Conservation (phyloP, 2,888 invertebrate species). For the Panzeria rudis region DNA sequence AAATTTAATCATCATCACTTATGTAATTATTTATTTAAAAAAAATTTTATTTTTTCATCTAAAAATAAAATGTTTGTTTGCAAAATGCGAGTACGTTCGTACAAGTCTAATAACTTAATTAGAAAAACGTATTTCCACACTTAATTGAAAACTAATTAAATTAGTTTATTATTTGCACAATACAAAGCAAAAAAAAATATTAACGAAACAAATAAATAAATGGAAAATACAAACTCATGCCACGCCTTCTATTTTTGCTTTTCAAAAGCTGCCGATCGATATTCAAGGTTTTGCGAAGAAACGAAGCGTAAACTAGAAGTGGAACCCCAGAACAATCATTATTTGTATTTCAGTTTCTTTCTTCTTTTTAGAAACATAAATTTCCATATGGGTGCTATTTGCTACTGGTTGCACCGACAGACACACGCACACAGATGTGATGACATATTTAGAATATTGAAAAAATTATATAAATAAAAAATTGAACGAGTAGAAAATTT, state of each 20-base stretch:
- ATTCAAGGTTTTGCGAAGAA: constrained; percentile 68
- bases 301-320: constrained; percentile 63
- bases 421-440: constrained; percentile 8
- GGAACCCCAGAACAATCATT: constrained; percentile 17
- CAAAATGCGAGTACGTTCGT: constrained; percentile 8
- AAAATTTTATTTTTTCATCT: constrained; percentile 6
- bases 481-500: not conserved
- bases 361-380: constrained; percentile 23
- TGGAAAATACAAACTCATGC: constrained; percentile 31
- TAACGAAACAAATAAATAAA: constrained; percentile 22
- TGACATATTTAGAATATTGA: constrained; percentile 49
- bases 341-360: constrained; percentile 23
- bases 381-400: constrained; percentile 52
- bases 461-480: not conserved
- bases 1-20: constrained; percentile 64
- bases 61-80: constrained; percentile 15
- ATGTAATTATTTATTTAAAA: constrained; percentile 19
- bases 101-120: constrained; percentile 63
- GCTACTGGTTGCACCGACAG: constrained; percentile 10
- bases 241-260: constrained; percentile 62
- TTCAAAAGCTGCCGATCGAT: constrained; percentile 50
- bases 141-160: constrained; percentile 72
- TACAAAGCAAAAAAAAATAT: constrained; percentile 8
- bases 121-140: constrained; percentile 73
- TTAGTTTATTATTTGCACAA: constrained; percentile 67